Evolutionary conservation across 2,888 invertebrate genomes (phyloP).

Genomic region (Heteromyza rotundicornis): DNA sequence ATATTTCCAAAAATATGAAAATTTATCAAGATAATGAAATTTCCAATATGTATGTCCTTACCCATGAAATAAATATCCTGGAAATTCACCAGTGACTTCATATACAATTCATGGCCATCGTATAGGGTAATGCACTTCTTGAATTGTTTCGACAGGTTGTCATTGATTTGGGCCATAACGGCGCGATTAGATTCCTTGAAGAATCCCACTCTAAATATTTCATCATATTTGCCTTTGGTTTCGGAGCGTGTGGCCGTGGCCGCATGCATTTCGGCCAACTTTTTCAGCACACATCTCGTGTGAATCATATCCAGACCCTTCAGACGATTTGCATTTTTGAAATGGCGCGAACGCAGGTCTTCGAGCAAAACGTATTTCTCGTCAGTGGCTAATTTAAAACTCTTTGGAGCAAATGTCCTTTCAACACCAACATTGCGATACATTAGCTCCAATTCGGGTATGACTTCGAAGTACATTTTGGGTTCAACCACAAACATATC

Average conservation of each 20-base stretch:
- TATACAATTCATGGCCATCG: slow-evolving; percentile 27
- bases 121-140: slow-evolving; percentile 21
- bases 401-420: slow-evolving; percentile 27
- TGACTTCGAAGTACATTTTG: slow-evolving; percentile 36
- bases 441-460: slow-evolving; percentile 38
- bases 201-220: slow-evolving; percentile 16
- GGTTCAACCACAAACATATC: slow-evolving; percentile 38
- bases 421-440: slow-evolving; percentile 29
- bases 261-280: slow-evolving; percentile 49
- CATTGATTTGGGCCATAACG: slow-evolving; percentile 14
- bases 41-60: too few relatives aligned
- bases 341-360: slow-evolving; percentile 39
- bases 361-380: slow-evolving; percentile 35
- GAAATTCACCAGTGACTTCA: slow-evolving; percentile 30
- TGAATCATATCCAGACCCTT: slow-evolving; percentile 43
- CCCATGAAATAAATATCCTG: too few relatives aligned
- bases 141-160: slow-evolving; percentile 12
- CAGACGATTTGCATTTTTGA: slow-evolving; percentile 41
- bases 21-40: too few relatives aligned
- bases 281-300: slow-evolving; percentile 38
- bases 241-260: slow-evolving; percentile 39
- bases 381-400: slow-evolving; percentile 20
- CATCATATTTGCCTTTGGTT: slow-evolving; percentile 27
- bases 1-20: not conserved
- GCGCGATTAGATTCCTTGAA: slow-evolving; percentile 20